These are phyloP conservation scores for Syncerus caffer DNA, from an alignment of 2,797 vertebrate species.

Conservation along the genomic window DNA sequence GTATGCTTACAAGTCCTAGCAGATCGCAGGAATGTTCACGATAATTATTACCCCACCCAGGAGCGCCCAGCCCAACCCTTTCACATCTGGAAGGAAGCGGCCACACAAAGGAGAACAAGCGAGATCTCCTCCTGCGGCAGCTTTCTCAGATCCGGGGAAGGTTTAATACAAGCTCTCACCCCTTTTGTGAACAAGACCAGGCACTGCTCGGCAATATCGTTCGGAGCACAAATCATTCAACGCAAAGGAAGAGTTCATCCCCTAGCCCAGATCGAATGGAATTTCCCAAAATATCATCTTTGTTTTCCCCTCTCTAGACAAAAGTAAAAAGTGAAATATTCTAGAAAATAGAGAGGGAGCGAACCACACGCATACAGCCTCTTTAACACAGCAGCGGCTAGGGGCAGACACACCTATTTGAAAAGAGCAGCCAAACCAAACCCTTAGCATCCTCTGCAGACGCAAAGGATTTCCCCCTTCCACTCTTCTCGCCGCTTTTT, in stretches of 20 bases:
- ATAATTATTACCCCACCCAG: conserved; percentile 64
- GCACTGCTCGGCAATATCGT: background rate
- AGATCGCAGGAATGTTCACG: conserved; percentile 65
- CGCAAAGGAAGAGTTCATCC: background rate
- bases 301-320: no score
- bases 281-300: background rate
- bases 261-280: background rate
- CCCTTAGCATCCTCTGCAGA: background rate
- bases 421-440: background rate
- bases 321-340: conserved; percentile 4
- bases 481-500: background rate
- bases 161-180: background rate
- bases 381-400: background rate
- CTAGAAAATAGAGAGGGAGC: background rate
- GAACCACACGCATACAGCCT: background rate
- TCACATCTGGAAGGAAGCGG: conserved; percentile 67
- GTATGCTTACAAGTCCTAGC: conserved; percentile 61
- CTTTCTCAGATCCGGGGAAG: background rate
- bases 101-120: conserved; percentile 60
- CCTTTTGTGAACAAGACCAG: background rate
- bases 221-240: background rate
- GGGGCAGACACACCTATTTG: background rate
- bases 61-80: conserved; percentile 55
- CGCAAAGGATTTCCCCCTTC: background rate
- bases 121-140: conserved; percentile 9